Conservation (phyloP, 1,140 invertebrate genomes). For the Babylonia areolata region DNA sequence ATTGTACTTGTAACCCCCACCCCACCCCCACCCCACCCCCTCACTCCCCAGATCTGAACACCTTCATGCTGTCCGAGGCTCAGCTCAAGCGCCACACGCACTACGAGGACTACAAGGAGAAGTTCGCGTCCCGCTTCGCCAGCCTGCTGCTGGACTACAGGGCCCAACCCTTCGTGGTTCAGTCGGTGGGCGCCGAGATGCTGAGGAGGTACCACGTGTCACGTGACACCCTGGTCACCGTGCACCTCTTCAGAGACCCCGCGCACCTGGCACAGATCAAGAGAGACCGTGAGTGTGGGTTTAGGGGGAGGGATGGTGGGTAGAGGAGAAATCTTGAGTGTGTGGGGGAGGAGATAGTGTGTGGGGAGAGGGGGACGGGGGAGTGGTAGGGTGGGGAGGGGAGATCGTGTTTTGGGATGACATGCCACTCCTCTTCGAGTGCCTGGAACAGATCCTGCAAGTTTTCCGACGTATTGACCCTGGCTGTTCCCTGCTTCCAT, state of each 20-base stretch:
- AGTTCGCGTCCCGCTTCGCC: slow-evolving; percentile 41
- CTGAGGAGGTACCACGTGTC: slow-evolving; percentile 46
- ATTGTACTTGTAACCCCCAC: slow-evolving; percentile 13
- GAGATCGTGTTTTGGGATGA: too few species aligned
- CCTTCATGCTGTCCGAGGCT: slow-evolving; percentile 53
- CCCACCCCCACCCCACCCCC: slow-evolving; percentile 38
- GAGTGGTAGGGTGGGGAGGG: too few species aligned
- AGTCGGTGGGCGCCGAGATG: slow-evolving; percentile 45
- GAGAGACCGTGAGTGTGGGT: slow-evolving; percentile 48
- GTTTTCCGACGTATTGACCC: too few species aligned
- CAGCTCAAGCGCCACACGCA: slow-evolving; percentile 10
- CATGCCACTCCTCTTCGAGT: too few species aligned
- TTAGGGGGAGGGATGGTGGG: too few species aligned
- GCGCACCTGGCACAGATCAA: slow-evolving; percentile 41
- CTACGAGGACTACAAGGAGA: slow-evolving; percentile 44
- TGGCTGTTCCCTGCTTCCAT: too few species aligned
- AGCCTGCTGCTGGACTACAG: slow-evolving; percentile 47
- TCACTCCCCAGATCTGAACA: too few species aligned
- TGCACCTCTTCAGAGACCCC: slow-evolving; percentile 49
- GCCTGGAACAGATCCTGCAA: too few species aligned
- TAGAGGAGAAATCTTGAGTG: too few species aligned
- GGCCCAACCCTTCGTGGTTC: slow-evolving; percentile 52
- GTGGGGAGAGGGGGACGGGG: too few species aligned
- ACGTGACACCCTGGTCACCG: slow-evolving; percentile 43
- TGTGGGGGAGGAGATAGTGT: too few species aligned